A percentile compares a stretch with the other conserved stretches of the same genome.
phyloP scores from a whole-genome alignment of 2,797 vertebrate genomes.

The Esox masquinongy region DNA sequence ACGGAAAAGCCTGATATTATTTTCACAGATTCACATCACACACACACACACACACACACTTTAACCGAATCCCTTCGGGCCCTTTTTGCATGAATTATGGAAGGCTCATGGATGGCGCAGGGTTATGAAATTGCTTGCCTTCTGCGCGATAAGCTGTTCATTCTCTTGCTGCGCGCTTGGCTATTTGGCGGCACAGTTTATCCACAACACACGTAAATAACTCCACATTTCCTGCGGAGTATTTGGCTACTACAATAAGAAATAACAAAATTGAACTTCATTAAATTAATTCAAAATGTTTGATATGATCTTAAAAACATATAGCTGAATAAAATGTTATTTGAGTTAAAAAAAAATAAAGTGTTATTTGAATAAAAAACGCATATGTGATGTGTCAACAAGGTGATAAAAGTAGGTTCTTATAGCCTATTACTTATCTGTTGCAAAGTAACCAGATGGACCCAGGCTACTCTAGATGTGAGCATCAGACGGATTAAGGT shows the following conservation, averaged over 20 bases:
- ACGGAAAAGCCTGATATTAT: conserved; percentile 97
- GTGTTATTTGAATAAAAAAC: neutral
- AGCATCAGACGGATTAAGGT: conserved; percentile 32
- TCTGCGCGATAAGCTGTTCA: conserved; percentile 80
- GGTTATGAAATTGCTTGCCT: conserved; percentile 79
- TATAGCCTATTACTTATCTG: neutral
- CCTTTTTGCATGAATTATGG: conserved; percentile 87
- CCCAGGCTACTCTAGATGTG: neutral
- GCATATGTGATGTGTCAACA: neutral
- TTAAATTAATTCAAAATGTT: neutral
- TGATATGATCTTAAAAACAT: neutral
- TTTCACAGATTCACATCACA: conserved; percentile 82
- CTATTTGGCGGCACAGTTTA: neutral
- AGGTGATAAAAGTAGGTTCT: conserved; percentile 1
- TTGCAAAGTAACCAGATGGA: conserved; percentile 6
- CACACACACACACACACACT: conserved; percentile 70
- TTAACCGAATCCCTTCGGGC: conserved; percentile 81
- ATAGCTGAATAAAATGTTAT: neutral
- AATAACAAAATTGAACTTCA: no score
- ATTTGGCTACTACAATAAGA: neutral
- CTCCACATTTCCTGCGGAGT: neutral
- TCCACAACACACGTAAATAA: neutral
- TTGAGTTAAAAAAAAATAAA: neutral
- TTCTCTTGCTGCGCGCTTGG: conserved; percentile 56
- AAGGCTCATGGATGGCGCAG: conserved; percentile 78